Percentiles rank a stretch among this genome's conserved stretches.
These are phyloP conservation scores for Neria commutata DNA, from an alignment of 2,888 invertebrate species.

Conservation along the genomic window DNA sequence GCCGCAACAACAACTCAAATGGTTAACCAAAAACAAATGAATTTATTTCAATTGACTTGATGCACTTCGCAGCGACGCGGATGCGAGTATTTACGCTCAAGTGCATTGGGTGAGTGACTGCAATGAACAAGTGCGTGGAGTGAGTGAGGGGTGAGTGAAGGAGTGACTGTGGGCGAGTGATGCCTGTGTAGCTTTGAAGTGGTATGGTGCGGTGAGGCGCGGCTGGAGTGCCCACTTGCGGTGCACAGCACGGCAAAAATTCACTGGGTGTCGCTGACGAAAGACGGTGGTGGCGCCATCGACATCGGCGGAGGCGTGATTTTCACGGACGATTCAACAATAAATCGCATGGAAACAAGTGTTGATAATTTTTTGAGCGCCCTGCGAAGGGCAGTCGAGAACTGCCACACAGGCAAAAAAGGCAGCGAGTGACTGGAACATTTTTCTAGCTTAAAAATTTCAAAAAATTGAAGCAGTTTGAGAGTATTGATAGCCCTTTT, in stretches of 20 bases:
- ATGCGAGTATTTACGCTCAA: constrained; percentile 2
- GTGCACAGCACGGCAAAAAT: neutral
- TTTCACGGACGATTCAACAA: constrained; percentile 23
- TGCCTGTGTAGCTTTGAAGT: too few species aligned
- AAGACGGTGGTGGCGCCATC: neutral
- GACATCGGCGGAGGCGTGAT: constrained; percentile 7
- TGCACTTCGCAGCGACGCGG: neutral
- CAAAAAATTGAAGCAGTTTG: too few species aligned
- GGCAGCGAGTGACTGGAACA: neutral
- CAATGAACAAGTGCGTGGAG: too few species aligned
- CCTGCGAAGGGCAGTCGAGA: too few species aligned
- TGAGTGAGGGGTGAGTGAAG: too few species aligned
- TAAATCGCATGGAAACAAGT: constrained; percentile 31
- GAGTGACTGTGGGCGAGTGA: too few species aligned
- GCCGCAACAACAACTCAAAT: constrained; percentile 13
- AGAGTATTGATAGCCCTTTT: too few species aligned
- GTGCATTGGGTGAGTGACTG: too few species aligned
- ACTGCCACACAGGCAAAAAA: neutral
- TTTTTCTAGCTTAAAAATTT: too few species aligned
- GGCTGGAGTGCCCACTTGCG: neutral
- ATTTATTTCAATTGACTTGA: constrained; percentile 23
- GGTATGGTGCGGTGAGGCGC: neutral
- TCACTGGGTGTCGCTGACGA: neutral
- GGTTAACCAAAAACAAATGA: constrained; percentile 31
- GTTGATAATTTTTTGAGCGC: constrained; percentile 19